Percentiles rank a stretch among this genome's conserved stretches.
phyloP scores from a whole-genome alignment of 2,888 invertebrate genomes.

The Clusia tigrina region DNA sequence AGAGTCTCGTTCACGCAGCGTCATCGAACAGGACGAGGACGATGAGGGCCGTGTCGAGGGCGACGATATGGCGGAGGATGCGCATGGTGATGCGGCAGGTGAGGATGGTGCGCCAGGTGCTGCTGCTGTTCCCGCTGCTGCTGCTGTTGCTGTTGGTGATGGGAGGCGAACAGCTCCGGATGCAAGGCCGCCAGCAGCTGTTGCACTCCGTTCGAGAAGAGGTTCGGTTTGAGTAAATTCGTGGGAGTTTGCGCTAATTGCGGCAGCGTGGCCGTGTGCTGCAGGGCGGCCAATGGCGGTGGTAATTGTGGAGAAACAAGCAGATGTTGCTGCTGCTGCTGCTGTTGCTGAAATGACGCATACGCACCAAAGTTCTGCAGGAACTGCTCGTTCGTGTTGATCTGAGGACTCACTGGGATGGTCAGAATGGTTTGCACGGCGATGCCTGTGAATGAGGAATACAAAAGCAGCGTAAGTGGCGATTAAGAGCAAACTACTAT shows the following conservation, averaged over 20 bases:
- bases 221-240: constrained; percentile 77
- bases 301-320: constrained; percentile 51
- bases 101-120: constrained; percentile 42
- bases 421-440: constrained; percentile 95
- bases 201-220: constrained; percentile 77
- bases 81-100: constrained; percentile 39
- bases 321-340: constrained; percentile 40
- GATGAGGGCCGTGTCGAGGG: constrained; percentile 36
- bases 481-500: background rate
- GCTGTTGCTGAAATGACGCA: constrained; percentile 50
- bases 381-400: constrained; percentile 74
- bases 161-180: constrained; percentile 70
- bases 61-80: constrained; percentile 34
- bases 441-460: constrained; percentile 72
- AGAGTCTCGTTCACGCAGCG: constrained; percentile 31
- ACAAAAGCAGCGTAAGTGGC: constrained; percentile 2
- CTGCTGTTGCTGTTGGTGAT: constrained; percentile 69
- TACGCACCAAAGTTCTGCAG: constrained; percentile 60
- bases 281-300: constrained; percentile 61
- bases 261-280: constrained; percentile 60
- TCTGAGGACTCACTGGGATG: constrained; percentile 87
- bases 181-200: constrained; percentile 79
- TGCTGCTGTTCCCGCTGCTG: constrained; percentile 67
- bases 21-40: constrained; percentile 31
- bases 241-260: constrained; percentile 67